Percentiles rank a stretch among this genome's conserved stretches.
These are phyloP conservation scores for Pachyseris speciosa DNA, from an alignment of 64 coral and sea anemone genomes.

Conservation along the genomic window DNA sequence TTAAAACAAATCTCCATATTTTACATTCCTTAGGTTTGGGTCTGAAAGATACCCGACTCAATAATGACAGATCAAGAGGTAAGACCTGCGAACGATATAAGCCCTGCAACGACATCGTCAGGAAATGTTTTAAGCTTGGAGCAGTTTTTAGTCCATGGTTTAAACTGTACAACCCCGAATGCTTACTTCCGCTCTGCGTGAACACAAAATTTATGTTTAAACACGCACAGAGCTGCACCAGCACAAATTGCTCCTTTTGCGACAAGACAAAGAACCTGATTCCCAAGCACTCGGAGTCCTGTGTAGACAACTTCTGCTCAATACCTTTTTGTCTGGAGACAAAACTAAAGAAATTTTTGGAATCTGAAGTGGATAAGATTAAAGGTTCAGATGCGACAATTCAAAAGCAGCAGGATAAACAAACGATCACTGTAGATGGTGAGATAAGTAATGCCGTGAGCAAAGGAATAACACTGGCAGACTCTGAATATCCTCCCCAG, in stretches of 20 bases:
- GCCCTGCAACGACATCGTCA: not conserved
- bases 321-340: constrained; percentile 4
- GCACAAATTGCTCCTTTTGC: not conserved
- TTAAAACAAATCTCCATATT: too few species aligned
- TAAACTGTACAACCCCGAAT: not conserved
- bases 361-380: not conserved
- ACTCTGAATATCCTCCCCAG: not conserved
- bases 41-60: too few species aligned
- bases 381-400: too few species aligned
- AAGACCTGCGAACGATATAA: not conserved
- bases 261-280: not conserved
- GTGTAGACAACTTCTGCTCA: not conserved
- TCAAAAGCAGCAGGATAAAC: not conserved
- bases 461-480: not conserved
- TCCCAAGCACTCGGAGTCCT: not conserved
- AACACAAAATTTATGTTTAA: constrained; percentile 20
- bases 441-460: not conserved
- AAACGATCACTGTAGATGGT: not conserved
- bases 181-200: not conserved
- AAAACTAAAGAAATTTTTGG: not conserved
- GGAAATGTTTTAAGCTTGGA: not conserved
- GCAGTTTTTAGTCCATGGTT: not conserved
- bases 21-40: too few species aligned
- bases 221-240: constrained; percentile 1
- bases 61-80: not conserved